These are phyloP conservation scores for Metellina segmentata DNA, from an alignment of 2,888 invertebrate species.

Conservation along the genomic window DNA sequence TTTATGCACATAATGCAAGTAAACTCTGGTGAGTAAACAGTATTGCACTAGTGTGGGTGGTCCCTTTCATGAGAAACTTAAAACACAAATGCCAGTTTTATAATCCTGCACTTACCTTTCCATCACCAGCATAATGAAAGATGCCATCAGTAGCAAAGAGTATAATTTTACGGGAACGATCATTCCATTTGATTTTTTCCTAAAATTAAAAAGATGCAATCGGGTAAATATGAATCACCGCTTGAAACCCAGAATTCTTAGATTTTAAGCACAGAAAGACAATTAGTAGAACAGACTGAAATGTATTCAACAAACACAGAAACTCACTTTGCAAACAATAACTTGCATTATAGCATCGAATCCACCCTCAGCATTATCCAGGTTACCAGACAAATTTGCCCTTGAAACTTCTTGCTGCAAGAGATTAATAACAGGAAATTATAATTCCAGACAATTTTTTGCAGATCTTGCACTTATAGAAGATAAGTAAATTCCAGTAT, in stretches of 20 bases:
- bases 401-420: conserved; percentile 88
- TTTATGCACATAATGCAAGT: neutral
- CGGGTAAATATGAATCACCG: neutral
- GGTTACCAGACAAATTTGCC: conserved; percentile 83
- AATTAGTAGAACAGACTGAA: neutral
- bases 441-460: neutral
- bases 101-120: conserved; percentile 84
- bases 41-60: neutral
- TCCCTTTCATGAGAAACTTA: neutral
- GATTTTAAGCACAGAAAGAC: neutral
- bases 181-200: conserved; percentile 95
- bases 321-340: conserved; percentile 89
- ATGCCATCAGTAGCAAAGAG: conserved; percentile 99
- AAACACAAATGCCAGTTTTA: neutral
- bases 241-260: neutral
- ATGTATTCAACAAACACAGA: neutral
- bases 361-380: conserved; percentile 96
- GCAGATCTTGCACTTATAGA: too few relatives aligned
- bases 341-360: conserved; percentile 99
- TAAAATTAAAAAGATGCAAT: conserved; percentile 80
- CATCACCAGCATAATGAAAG: conserved; percentile 99
- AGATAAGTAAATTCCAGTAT: too few relatives aligned
- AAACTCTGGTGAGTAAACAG: neutral
- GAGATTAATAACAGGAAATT: conserved; percentile 1
- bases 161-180: conserved; percentile 93